Percentiles rank a stretch among this genome's conserved stretches.
phyloP scores from a whole-genome alignment of 2,113 vertebrate species.

The Sorex fumeus region DNA sequence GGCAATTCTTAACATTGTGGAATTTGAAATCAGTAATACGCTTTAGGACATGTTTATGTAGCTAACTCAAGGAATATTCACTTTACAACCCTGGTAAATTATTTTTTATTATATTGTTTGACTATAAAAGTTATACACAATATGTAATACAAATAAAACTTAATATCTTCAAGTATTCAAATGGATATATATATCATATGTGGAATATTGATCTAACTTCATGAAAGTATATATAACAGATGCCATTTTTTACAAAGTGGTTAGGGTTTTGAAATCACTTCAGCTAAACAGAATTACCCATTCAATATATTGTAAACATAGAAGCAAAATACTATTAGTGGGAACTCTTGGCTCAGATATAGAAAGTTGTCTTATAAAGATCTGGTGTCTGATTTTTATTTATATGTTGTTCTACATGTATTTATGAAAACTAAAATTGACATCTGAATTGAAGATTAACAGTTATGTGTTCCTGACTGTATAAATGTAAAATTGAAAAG shows the following conservation, averaged over 20 bases:
- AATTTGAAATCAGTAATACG: background rate
- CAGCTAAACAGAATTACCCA: constrained; percentile 30
- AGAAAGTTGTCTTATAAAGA: constrained; percentile 20
- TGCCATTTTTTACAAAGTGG: constrained; percentile 23
- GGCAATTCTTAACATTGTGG: background rate
- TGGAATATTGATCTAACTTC: background rate
- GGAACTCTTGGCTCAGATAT: background rate
- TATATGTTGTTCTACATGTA: constrained; percentile 9
- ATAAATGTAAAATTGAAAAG: background rate
- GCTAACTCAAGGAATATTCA: background rate
- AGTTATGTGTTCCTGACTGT: background rate
- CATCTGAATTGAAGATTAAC: constrained; percentile 32
- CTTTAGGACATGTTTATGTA: background rate
- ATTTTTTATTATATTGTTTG: background rate
- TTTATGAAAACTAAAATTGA: constrained; percentile 25
- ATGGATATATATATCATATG: background rate
- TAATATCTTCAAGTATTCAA: constrained; percentile 56
- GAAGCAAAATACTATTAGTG: background rate
- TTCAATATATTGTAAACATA: background rate
- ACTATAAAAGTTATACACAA: constrained; percentile 12
- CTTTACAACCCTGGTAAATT: background rate
- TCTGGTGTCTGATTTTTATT: background rate
- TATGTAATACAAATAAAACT: background rate
- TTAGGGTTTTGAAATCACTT: constrained; percentile 36
- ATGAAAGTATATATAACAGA: background rate